Percentiles rank a stretch among this genome's conserved stretches.
Conservation (phyloP, 1,140 invertebrate species). For the Euwallacea similis region DNA sequence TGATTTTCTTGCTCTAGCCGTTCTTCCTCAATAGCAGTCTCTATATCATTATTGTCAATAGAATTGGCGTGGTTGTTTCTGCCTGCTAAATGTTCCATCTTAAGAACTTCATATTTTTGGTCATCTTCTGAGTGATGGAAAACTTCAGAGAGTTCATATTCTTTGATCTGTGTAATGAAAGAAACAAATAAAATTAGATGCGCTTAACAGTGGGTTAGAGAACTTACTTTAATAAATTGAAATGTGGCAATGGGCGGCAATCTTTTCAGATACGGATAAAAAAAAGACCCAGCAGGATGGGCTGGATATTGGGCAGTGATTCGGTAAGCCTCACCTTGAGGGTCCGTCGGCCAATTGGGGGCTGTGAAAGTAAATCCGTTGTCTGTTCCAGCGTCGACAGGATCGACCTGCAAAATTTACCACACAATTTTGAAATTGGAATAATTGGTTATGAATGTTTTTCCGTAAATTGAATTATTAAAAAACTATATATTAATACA, state of each 20-base stretch:
- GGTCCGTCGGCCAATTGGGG: conserved; percentile 89
- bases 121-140: conserved; percentile 80
- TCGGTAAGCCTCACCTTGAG: conserved; percentile 84
- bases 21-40: conserved; percentile 76
- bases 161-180: conserved; percentile 66
- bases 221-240: conserved; percentile 80
- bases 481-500: too few species aligned
- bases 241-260: conserved; percentile 89
- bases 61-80: conserved; percentile 65
- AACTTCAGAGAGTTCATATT: conserved; percentile 83
- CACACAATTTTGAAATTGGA: neutral
- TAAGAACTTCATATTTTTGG: conserved; percentile 72
- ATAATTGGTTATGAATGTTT: neutral
- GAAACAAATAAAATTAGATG: conserved; percentile 4
- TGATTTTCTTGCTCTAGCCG: conserved; percentile 65
- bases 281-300: conserved; percentile 93
- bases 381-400: conserved; percentile 95
- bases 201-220: neutral
- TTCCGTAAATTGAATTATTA: too few species aligned
- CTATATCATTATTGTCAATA: conserved; percentile 73
- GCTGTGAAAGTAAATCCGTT: conserved; percentile 97
- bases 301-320: conserved; percentile 90
- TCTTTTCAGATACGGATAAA: conserved; percentile 83
- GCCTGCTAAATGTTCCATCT: conserved; percentile 61
- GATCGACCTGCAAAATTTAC: conserved; percentile 72